Evolutionary conservation across 2,888 invertebrate genomes (phyloP), one percentile per base, ranked within the genome.

Genomic region (Pachliopta kotzebuea): DNA sequence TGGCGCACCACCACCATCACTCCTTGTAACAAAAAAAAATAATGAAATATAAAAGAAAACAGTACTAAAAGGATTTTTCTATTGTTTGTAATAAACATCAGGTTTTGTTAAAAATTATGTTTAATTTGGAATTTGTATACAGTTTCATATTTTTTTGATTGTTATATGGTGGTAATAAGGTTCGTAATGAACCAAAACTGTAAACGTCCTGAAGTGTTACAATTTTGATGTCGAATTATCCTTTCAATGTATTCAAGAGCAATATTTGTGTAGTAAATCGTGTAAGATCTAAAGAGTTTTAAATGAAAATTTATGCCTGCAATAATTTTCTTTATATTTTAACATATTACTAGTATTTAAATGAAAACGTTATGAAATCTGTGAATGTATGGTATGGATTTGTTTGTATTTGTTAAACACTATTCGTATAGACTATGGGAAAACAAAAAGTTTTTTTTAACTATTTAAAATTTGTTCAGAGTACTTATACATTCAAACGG

Each of bases 21-120:
- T 11, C 37, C 37, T 52, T 59, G 23, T 50, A 29, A 29, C 29
- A 49, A 11, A 23, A 26, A 26, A 11, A 21, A 20, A 18, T 11
- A 7, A 53, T 55, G 20, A 56, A 23, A 31, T 21, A 56, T 31
- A 9, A 56, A 18, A 29, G 49, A 23, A 42, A 26, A 9, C 2
- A 42, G 42, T 37, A 23, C 14, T 21, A 31, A 62, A 62, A 56
- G 56, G 31, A 26, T 52, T 62, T 21, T 52, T 24, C 11, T 11
- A 37, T 37, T 37, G 14, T 37, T 37, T 37, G 37, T 37, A 37
- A 26, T 4, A 26, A n/a, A n/a, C n/a, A n/a, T n/a, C n/a, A n/a
- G n/a, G n/a, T 26, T 26, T 37, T 2, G 37, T 14, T 11, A 37
- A 37, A 37, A 37, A 37, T 14, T 14, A 3, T 37, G 37, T 37